Base-by-base conservation (phyloP, 2,888 invertebrate genomes). In the Caenorhabditis angaria region DNA sequence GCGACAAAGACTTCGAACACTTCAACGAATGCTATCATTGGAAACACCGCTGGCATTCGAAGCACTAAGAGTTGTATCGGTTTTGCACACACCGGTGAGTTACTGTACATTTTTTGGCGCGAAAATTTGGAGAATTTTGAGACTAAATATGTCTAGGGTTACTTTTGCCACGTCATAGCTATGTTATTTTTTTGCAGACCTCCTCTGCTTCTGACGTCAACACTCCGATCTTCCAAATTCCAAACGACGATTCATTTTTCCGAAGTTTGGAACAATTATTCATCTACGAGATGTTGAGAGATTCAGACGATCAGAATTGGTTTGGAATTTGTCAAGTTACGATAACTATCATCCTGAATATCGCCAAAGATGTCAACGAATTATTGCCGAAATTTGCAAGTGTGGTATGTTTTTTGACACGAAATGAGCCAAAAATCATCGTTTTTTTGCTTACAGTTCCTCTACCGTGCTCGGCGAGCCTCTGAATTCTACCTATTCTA, bases 171-270 rank as follows among this genome's bases (percentile, higher is more conserved):
- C n/a, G n/a, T n/a, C n/a, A n/a, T n/a, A n/a, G n/a, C n/a, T n/a
- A n/a, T n/a, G n/a, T n/a, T 35, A 35, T 35, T 35, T 35, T 35
- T 22, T 50, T 24, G 22, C 50, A 50, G 22, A 50, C 3, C 3
- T 22, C 3, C n/a, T 8, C 50, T 50, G 5, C 25, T 20, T 1
- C 25, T 8, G 54, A 54, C 5, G 27, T 27, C 5, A 27, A 27
- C 14, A 18, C 27, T 0, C 64, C 67, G 18, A 51, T 68, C 0
- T 79, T 79, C 62, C 50, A 70, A 18, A 63, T 79, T 62, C 67
- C 72, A 4, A 58, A 51, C 2, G 67, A 63, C 22, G 79, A 79
- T 35, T 73, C 76, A 12, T 51, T 79, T 6, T 77, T 75, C 51
- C 54, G 27, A 6, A 59, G 65, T 0, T 57, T 79, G 6, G 75